Conservation (phyloP, 2,888 invertebrate species). For the Drosophila peninsularis region DNA sequence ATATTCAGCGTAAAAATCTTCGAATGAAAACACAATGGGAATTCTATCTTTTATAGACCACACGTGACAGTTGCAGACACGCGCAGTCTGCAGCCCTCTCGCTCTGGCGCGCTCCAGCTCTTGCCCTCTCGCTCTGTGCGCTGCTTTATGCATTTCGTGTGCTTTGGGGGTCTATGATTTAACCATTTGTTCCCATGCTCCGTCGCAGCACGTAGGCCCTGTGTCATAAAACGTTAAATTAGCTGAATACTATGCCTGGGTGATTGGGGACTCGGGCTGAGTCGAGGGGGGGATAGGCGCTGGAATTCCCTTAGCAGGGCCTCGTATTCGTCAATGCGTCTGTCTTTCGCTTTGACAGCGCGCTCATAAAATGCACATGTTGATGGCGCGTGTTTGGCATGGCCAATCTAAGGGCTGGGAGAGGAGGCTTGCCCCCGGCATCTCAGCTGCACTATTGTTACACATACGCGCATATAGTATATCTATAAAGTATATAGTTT, state of each 20-base stretch:
- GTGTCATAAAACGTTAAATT: constrained; percentile 80
- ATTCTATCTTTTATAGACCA: constrained; percentile 73
- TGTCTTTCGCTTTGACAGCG: constrained; percentile 43
- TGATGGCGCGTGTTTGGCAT: constrained; percentile 76
- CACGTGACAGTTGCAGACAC: constrained; percentile 54
- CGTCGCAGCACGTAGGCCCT: constrained; percentile 65
- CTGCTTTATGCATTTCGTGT: constrained; percentile 15
- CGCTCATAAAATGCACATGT: constrained; percentile 79
- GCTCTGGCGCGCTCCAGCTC: background rate
- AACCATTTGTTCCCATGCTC: constrained; percentile 72
- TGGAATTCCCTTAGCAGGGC: constrained; percentile 61
- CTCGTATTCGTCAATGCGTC: constrained; percentile 52
- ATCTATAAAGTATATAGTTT: constrained; percentile 11
- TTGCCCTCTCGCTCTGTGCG: background rate
- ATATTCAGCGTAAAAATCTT: constrained; percentile 24
- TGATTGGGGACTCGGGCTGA: constrained; percentile 19
- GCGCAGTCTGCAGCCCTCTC: background rate
- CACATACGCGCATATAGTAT: background rate
- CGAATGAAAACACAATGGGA: constrained; percentile 40
- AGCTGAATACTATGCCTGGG: constrained; percentile 64
- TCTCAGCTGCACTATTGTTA: constrained; percentile 43
- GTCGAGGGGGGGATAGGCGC: background rate
- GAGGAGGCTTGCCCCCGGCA: background rate
- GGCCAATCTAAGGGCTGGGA: constrained; percentile 31
- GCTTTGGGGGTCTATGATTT: constrained; percentile 64